These are phyloP conservation scores for Psittacula echo DNA, from an alignment of 2,797 vertebrate species.

Conservation along the genomic window DNA sequence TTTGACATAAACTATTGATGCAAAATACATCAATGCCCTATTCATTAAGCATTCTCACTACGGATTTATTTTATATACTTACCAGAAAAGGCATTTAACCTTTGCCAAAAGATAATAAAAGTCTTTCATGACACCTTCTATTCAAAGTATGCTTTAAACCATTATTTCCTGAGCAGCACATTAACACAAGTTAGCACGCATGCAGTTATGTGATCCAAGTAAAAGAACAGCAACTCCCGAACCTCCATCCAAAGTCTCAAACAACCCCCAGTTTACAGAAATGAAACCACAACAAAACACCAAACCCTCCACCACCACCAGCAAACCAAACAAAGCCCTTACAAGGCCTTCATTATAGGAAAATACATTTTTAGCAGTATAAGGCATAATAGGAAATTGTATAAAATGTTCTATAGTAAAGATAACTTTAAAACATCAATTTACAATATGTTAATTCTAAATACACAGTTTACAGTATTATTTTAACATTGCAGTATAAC, in stretches of 20 bases:
- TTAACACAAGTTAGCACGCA: not conserved
- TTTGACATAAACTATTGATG: not conserved
- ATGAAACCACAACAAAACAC: not conserved
- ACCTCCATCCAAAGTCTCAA: not conserved
- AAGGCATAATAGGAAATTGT: not conserved
- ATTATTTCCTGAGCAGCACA: slow-evolving; percentile 9
- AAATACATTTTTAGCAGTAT: not conserved
- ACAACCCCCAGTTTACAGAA: not conserved
- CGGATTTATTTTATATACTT: slow-evolving; percentile 27
- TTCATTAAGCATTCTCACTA: not conserved
- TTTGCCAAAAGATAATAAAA: slow-evolving; percentile 15
- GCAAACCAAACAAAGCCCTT: not conserved
- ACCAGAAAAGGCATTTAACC: slow-evolving; percentile 38
- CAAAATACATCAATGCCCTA: not conserved
- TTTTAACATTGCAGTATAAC: not conserved
- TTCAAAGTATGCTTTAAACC: slow-evolving; percentile 21
- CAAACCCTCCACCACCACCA: not conserved
- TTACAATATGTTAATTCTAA: not conserved
- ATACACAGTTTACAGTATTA: not conserved
- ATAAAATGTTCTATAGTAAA: not conserved
- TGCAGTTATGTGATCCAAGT: not conserved
- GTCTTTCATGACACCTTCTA: slow-evolving; percentile 17
- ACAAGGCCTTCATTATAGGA: not conserved
- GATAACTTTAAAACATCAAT: not conserved
- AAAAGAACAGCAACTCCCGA: not conserved